Conservation (phyloP, 2,113 vertebrate genomes). For the Coptodon bakossiorum region DNA sequence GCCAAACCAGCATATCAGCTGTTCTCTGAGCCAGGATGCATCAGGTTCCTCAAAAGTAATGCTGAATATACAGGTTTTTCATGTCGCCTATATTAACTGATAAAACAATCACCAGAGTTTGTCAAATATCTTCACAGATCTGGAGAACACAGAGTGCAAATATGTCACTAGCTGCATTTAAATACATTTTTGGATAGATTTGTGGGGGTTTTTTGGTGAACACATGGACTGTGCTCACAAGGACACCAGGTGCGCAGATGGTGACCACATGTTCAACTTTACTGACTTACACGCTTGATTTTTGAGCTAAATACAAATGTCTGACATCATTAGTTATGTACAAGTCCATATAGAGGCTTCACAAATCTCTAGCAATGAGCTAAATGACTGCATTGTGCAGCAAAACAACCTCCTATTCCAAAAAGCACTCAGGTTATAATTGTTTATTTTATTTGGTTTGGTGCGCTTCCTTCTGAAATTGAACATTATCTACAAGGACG, state of each 20-base stretch:
- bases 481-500: background rate
- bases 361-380: background rate
- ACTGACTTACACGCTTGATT: background rate
- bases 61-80: background rate
- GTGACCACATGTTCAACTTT: background rate
- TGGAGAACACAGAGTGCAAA: background rate
- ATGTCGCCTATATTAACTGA: background rate
- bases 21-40: background rate
- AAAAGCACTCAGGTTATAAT: too few relatives aligned
- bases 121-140: background rate
- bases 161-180: background rate
- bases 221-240: background rate
- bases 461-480: background rate
- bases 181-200: background rate
- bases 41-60: background rate
- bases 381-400: background rate
- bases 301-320: background rate
- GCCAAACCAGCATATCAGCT: background rate
- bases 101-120: background rate
- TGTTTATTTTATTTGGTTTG: background rate
- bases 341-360: background rate
- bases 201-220: background rate
- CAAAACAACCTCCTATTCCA: background rate
- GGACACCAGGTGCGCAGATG: background rate
- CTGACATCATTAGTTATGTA: background rate